These are phyloP conservation scores for Polydrusus cervinus DNA, from an alignment of 2,888 invertebrate genomes.

Conservation along the genomic window DNA sequence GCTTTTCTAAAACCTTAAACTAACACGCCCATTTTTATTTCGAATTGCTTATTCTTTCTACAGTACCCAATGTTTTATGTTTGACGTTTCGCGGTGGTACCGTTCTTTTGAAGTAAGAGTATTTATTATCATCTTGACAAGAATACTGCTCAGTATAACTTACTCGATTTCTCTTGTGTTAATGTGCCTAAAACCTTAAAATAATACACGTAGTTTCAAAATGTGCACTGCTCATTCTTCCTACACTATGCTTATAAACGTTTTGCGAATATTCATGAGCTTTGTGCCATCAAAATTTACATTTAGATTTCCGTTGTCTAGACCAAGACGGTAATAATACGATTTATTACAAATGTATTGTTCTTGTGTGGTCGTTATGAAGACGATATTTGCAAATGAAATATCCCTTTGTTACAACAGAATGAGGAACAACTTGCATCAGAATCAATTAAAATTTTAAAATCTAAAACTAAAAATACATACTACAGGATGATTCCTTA, in stretches of 20 bases:
- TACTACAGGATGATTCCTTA: no score
- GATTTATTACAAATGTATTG: slow-evolving; percentile 30
- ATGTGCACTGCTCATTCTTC: neutral
- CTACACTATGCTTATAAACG: neutral
- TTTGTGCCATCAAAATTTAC: slow-evolving; percentile 20
- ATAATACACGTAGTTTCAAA: neutral
- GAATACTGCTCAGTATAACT: no score
- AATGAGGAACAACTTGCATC: neutral
- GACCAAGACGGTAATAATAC: slow-evolving; percentile 27
- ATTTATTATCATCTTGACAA: no score
- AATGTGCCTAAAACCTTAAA: neutral
- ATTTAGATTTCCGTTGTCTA: slow-evolving; percentile 34
- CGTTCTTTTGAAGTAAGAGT: no score
- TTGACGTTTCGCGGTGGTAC: no score
- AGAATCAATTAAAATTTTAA: slow-evolving; percentile 2
- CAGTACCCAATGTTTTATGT: no score
- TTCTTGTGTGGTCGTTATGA: slow-evolving; percentile 32
- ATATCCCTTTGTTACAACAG: neutral
- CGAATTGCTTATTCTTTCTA: no score
- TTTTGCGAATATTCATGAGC: slow-evolving; percentile 25
- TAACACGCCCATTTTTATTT: no score
- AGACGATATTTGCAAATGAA: slow-evolving; percentile 19
- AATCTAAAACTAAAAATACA: no score
- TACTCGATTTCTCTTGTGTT: no score
- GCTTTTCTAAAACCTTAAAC: no score